These are phyloP conservation scores for Plecotus auritus DNA, from an alignment of 2,113 vertebrate genomes.

Conservation along the genomic window DNA sequence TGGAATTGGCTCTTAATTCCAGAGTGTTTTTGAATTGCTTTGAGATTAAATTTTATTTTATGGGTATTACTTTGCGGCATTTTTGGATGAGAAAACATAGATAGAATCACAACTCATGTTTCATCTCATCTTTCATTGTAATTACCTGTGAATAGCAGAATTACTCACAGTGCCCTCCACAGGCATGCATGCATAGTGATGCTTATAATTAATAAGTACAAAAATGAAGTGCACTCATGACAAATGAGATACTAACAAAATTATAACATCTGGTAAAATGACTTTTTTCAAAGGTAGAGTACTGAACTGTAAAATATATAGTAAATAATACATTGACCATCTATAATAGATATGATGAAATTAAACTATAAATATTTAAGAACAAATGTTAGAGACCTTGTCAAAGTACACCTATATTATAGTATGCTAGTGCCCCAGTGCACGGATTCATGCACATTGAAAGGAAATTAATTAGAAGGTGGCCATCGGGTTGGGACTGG, in stretches of 20 bases:
- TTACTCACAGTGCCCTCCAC: not conserved
- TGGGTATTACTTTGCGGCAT: not conserved
- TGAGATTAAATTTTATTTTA: constrained; percentile 16
- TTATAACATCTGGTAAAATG: constrained; percentile 77
- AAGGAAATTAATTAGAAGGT: too few relatives aligned
- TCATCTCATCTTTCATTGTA: constrained; percentile 67
- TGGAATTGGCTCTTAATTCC: not conserved
- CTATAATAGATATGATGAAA: constrained; percentile 44
- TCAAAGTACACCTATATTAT: not conserved
- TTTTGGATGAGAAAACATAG: constrained; percentile 21
- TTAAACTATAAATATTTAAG: constrained; percentile 43
- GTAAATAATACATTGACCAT: constrained; percentile 41
- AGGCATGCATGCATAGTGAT: not conserved
- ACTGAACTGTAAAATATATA: constrained; percentile 77
- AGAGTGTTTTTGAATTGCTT: not conserved
- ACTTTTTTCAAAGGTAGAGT: constrained; percentile 68
- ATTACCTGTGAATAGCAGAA: constrained; percentile 56
- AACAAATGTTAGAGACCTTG: not conserved
- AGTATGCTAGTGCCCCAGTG: too few relatives aligned
- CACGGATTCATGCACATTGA: too few relatives aligned
- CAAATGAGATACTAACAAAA: constrained; percentile 73
- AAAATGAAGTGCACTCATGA: constrained; percentile 65
- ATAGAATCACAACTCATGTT: constrained; percentile 63
- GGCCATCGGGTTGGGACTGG: too few relatives aligned
- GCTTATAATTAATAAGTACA: constrained; percentile 60